A percentile compares a stretch with the other conserved stretches of the same genome.
Conservation (phyloP, 2,888 invertebrate genomes). For the Leptopterna dolabrata region DNA sequence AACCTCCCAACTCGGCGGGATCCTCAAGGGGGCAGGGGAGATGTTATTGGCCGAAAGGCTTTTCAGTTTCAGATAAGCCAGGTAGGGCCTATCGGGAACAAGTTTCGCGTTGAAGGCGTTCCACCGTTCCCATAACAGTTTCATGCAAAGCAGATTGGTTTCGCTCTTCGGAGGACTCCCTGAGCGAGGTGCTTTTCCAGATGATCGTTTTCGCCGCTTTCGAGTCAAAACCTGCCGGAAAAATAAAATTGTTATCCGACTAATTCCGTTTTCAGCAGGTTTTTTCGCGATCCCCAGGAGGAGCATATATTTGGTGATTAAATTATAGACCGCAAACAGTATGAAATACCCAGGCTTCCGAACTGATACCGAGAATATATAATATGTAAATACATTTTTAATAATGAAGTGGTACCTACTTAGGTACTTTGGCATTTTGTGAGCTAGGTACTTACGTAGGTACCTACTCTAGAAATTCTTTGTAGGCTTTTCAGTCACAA, state of each 20-base stretch:
- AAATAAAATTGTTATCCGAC: not conserved
- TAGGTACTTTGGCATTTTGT: no score
- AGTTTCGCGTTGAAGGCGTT: not conserved
- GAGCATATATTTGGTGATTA: not conserved
- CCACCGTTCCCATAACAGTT: not conserved
- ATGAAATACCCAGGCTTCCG: no score
- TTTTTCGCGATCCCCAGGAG: not conserved
- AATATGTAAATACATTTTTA: no score
- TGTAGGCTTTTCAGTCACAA: no score
- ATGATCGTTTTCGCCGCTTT: not conserved
- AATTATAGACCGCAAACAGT: not conserved
- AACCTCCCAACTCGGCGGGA: not conserved
- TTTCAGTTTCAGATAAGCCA: constrained; percentile 2
- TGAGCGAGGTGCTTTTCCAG: not conserved
- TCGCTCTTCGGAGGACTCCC: not conserved
- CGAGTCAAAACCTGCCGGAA: not conserved
- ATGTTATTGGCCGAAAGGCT: not conserved
- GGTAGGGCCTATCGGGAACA: not conserved
- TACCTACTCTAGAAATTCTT: no score
- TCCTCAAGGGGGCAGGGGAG: not conserved
- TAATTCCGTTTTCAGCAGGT: not conserved
- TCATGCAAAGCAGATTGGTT: constrained; percentile 10
- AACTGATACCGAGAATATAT: no score
- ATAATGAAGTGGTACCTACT: no score
- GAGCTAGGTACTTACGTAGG: no score